Base-by-base conservation (phyloP, 2,888 invertebrate species). In the Dascillus cervinus region DNA sequence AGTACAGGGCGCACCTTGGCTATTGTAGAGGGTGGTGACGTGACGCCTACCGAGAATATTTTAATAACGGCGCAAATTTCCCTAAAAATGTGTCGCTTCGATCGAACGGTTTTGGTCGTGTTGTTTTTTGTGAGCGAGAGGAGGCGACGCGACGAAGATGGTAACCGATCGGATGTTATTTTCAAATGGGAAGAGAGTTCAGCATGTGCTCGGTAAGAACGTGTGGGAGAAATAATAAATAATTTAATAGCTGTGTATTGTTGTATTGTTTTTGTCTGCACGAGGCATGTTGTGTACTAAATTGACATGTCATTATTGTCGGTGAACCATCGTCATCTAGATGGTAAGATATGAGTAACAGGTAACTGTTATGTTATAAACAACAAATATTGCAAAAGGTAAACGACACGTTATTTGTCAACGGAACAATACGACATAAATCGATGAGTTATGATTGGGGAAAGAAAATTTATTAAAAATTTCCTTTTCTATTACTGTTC, bases 271-370 rank as follows among this genome's bases (percentile, higher is more conserved):
- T 41, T 42, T 32, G 43, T 41, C 38, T 39, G 50, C 46, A 47
- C 41, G 46, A 47, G 43, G 41, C 47, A 43, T 46, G 51, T 49
- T 46, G 47, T 47, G 44, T 50, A 48, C 48, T 50, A 50, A 53
- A 53, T 50, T 51, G 50, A 48, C 47, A 49, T 53, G 43, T 51
- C 49, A 50, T 53, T 52, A 52, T 43, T 47, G 49, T 37, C 37
- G 40, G 29, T 26, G 33, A 36, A 39, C 34, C 34, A 26, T 25
- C 20, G 37, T 34, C 40, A 30, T 32, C 31, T 25, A 37, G 40
- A 40, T 37, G 22, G n/a, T 34, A 24, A 40, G 40, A 37, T 40
- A 40, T 22, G 35, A 22, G 22, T 22, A 31, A 34, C 36, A 26
- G 36, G 36, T 37, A 39, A 35, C 30, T 20, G 32, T 8, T 17